Conservation (phyloP, 2,797 vertebrate genomes). For the Sebastolobus altivelis region DNA sequence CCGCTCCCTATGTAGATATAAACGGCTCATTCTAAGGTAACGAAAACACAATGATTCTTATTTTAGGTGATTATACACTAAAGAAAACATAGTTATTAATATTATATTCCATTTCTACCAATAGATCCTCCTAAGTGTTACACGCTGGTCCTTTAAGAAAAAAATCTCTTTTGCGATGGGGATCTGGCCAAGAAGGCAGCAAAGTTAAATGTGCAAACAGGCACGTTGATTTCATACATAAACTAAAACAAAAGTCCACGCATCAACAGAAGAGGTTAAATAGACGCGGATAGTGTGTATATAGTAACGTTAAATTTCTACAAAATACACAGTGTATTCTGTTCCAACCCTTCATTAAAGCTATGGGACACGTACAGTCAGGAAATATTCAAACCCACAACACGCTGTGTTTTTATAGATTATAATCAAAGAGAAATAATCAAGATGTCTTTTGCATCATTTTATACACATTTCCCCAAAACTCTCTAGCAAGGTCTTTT, state of each 20-base stretch:
- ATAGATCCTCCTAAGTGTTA: too few species aligned
- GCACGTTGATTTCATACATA: neutral
- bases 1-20: too few species aligned
- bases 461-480: conserved; percentile 12
- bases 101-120: too few species aligned
- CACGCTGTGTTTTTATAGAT: neutral
- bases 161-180: neutral
- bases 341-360: neutral
- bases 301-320: neutral
- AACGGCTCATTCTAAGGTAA: too few species aligned
- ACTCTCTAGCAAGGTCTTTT: neutral
- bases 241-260: neutral
- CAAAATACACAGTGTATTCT: neutral
- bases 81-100: too few species aligned
- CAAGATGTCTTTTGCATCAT: neutral
- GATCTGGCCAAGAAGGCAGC: neutral
- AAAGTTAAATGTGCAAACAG: neutral
- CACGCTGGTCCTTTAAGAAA: neutral
- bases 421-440: conserved; percentile 11
- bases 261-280: neutral
- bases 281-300: neutral
- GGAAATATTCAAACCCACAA: neutral
- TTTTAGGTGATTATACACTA: too few species aligned
- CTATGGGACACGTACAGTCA: neutral
- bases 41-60: too few species aligned